A percentile compares a stretch with the other conserved stretches of the same genome.
These are phyloP conservation scores for Tupaia chinensis DNA, from an alignment of 2,113 vertebrate species.

Conservation along the genomic window DNA sequence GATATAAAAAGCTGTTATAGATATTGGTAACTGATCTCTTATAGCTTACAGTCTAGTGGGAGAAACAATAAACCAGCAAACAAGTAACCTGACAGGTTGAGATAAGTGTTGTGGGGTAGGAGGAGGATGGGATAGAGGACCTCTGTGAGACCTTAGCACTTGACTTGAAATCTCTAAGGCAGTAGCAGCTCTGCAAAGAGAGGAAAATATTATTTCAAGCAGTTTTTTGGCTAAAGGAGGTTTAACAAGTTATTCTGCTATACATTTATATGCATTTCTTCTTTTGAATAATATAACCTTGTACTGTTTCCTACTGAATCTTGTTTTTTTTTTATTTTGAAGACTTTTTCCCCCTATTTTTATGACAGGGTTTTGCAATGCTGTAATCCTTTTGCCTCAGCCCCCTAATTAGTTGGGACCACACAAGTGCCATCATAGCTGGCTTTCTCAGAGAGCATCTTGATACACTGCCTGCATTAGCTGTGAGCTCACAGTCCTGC, in stretches of 20 bases:
- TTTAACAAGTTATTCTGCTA: slow-evolving; percentile 44
- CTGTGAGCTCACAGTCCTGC: too few relatives aligned
- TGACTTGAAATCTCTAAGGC: not conserved
- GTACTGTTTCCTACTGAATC: slow-evolving; percentile 7
- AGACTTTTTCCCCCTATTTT: slow-evolving; percentile 39
- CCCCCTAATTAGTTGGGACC: too few relatives aligned
- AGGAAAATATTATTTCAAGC: not conserved
- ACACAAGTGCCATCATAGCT: too few relatives aligned
- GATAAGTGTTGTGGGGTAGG: not conserved
- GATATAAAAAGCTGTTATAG: slow-evolving; percentile 56
- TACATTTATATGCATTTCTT: slow-evolving; percentile 17
- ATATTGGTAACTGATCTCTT: not conserved
- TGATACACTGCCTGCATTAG: too few relatives aligned
- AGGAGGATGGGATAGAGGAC: not conserved
- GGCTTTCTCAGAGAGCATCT: too few relatives aligned
- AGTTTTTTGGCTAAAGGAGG: slow-evolving; percentile 25
- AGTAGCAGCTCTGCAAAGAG: not conserved
- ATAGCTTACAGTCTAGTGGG: not conserved
- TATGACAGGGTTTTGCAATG: too few relatives aligned
- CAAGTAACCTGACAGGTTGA: not conserved
- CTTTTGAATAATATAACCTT: slow-evolving; percentile 46
- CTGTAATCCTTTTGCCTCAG: too few relatives aligned
- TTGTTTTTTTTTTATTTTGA: slow-evolving; percentile 29
- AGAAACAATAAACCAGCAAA: slow-evolving; percentile 36
- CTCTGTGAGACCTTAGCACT: not conserved